Evolutionary conservation across 1,140 invertebrate genomes (phyloP).

Genomic region (Ceratina australensis): DNA sequence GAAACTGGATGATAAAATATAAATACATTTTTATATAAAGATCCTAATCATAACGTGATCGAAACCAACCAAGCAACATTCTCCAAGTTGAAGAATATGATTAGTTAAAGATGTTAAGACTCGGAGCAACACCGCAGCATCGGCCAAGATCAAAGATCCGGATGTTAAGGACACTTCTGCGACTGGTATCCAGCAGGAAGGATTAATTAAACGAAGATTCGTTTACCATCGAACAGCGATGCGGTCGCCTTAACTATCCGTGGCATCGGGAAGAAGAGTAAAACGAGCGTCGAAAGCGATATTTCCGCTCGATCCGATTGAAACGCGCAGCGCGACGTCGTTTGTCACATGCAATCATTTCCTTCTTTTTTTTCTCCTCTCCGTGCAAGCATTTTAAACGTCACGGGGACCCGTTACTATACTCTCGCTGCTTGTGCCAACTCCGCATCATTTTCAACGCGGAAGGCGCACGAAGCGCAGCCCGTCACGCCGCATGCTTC

Average conservation of each 20-base stretch:
- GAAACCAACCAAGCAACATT: too few species aligned
- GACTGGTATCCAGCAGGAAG: neutral
- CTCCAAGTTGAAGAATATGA: too few species aligned
- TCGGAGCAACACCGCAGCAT: too few species aligned
- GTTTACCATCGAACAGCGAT: neutral
- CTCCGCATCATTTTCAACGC: slow-evolving; percentile 50
- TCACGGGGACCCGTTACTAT: slow-evolving; percentile 19
- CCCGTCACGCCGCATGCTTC: too few species aligned
- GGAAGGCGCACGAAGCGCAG: slow-evolving; percentile 37
- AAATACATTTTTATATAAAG: too few species aligned
- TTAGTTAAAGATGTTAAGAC: too few species aligned
- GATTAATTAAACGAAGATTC: neutral
- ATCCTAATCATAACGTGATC: too few species aligned
- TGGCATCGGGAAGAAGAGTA: neutral
- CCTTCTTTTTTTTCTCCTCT: neutral
- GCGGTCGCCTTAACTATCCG: neutral
- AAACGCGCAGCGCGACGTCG: neutral
- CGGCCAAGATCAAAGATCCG: too few species aligned
- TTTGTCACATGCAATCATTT: slow-evolving; percentile 17
- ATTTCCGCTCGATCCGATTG: neutral
- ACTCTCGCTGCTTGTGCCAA: slow-evolving; percentile 28
- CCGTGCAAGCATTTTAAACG: neutral
- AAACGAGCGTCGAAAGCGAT: neutral
- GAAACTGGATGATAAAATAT: too few species aligned
- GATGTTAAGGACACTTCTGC: too few species aligned